phyloP scores from a whole-genome alignment of 2,113 vertebrate genomes.

The Hylia prasina region DNA sequence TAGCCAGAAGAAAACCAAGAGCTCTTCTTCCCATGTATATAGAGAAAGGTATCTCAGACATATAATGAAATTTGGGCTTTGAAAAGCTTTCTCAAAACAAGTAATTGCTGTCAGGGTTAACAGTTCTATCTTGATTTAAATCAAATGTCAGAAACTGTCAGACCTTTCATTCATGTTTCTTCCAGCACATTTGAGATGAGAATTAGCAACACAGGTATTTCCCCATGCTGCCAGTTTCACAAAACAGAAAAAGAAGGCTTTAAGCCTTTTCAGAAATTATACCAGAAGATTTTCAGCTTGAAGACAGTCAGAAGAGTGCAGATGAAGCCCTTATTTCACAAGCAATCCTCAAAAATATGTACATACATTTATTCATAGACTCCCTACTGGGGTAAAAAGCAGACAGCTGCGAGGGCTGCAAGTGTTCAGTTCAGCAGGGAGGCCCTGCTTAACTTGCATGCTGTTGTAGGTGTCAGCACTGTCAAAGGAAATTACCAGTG shows the following conservation, averaged over 20 bases:
- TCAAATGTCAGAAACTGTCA: not conserved
- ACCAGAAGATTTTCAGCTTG: not conserved
- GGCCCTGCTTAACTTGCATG: slow-evolving; percentile 7
- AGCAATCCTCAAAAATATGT: not conserved
- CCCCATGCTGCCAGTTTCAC: not conserved
- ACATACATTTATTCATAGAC: slow-evolving; percentile 56
- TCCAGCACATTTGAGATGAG: not conserved
- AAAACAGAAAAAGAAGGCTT: not conserved
- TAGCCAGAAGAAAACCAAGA: not conserved
- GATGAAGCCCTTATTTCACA: not conserved
- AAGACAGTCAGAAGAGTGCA: not conserved
- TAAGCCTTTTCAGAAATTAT: not conserved
- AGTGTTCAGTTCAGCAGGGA: slow-evolving; percentile 48
- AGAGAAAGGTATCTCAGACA: not conserved
- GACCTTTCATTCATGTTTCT: not conserved
- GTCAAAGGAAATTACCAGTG: slow-evolving; percentile 28
- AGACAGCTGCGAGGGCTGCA: slow-evolving; percentile 32
- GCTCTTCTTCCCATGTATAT: not conserved
- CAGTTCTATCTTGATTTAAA: not conserved
- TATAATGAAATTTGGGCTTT: not conserved
- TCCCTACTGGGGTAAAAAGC: slow-evolving; percentile 37
- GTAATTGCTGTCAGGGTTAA: not conserved
- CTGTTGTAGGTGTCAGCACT: slow-evolving; percentile 24
- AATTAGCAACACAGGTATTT: not conserved
- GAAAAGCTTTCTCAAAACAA: not conserved